A percentile compares a stretch with the other conserved stretches of the same genome.
These are phyloP conservation scores for Gallinago undulata DNA, from an alignment of 2,113 vertebrate species.

Conservation along the genomic window DNA sequence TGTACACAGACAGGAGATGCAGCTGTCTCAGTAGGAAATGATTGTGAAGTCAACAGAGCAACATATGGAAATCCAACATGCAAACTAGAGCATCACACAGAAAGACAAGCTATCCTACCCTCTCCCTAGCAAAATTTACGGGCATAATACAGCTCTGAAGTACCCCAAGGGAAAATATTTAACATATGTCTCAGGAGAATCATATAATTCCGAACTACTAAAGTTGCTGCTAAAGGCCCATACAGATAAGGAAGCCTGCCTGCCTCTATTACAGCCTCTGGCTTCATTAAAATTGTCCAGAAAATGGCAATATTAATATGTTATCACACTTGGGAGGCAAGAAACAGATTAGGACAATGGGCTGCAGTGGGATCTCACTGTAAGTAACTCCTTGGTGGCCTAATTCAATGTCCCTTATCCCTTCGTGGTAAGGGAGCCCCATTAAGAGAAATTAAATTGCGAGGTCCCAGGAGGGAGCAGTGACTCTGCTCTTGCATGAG, in stretches of 20 bases:
- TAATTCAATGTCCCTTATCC: background rate
- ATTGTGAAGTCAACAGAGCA: background rate
- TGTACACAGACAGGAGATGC: background rate
- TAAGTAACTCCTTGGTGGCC: background rate
- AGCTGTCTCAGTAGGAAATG: slow-evolving; percentile 23
- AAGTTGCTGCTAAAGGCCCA: background rate
- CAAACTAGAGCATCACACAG: background rate
- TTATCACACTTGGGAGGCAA: background rate
- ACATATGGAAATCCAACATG: background rate
- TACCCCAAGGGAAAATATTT: background rate
- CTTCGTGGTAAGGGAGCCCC: background rate
- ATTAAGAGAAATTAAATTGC: background rate
- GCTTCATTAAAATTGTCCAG: background rate
- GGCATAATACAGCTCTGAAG: background rate
- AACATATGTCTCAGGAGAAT: background rate
- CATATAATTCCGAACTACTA: background rate
- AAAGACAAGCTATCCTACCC: background rate
- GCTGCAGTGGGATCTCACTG: background rate
- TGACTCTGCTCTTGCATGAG: background rate
- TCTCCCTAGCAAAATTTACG: background rate
- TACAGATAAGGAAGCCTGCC: background rate
- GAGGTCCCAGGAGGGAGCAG: background rate
- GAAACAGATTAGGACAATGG: background rate
- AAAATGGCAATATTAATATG: background rate
- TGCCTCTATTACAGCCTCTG: background rate